Percentiles rank a stretch among this genome's conserved stretches.
phyloP scores from a whole-genome alignment of 2,888 invertebrate genomes.

The Drosophila siamana region DNA sequence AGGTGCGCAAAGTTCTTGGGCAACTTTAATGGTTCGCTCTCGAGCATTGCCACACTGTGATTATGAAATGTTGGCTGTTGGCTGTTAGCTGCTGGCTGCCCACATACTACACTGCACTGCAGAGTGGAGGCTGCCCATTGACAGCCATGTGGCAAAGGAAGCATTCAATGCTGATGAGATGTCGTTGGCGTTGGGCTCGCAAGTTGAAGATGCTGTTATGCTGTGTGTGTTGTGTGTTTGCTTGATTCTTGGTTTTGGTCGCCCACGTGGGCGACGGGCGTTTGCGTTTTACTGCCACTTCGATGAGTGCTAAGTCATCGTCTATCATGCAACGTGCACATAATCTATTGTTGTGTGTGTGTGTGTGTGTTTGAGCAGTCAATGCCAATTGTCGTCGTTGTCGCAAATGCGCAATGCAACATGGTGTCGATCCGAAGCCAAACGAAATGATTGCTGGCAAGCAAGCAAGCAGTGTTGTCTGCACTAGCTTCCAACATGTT shows the following conservation, averaged over 20 bases:
- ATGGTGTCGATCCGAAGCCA: constrained; percentile 7
- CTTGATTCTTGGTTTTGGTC: too few species aligned
- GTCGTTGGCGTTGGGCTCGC: constrained; percentile 32
- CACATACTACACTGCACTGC: constrained; percentile 28
- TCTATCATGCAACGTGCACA: too few species aligned
- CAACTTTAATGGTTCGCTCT: constrained; percentile 36
- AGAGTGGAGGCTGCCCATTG: constrained; percentile 46
- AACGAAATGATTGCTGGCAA: constrained; percentile 4
- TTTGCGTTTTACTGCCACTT: constrained; percentile 30
- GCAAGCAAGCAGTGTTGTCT: constrained; percentile 24
- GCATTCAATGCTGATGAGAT: constrained; percentile 23
- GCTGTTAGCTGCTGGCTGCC: constrained; percentile 53
- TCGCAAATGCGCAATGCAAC: constrained; percentile 15
- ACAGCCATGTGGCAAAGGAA: constrained; percentile 48
- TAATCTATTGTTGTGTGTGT: neutral
- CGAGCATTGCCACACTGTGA: constrained; percentile 37
- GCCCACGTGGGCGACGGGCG: constrained; percentile 37
- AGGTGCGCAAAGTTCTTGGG: constrained; percentile 50
- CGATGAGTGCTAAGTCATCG: constrained; percentile 20
- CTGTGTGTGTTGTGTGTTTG: constrained; percentile 8
- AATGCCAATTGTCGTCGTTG: constrained; percentile 44
- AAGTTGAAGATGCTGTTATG: constrained; percentile 27
- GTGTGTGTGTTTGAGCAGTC: constrained; percentile 9
- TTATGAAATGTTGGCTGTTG: constrained; percentile 72
- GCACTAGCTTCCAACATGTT: constrained; percentile 27